These are phyloP conservation scores for Phoenicopterus ruber DNA, from an alignment of 2,113 vertebrate species.

Conservation along the genomic window DNA sequence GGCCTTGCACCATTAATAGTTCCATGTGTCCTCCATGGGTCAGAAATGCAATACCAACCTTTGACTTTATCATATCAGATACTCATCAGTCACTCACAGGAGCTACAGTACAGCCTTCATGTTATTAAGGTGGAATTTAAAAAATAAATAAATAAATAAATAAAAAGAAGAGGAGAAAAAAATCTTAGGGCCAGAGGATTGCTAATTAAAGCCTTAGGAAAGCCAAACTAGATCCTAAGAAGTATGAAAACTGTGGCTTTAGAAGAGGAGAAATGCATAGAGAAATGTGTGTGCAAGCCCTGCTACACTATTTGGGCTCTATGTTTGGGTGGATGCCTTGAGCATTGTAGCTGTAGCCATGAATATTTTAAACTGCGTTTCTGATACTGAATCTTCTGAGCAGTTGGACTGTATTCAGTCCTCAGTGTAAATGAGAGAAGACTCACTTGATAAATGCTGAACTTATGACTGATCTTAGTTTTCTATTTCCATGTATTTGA, in stretches of 20 bases:
- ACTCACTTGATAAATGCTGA: not conserved
- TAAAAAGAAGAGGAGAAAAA: too few species aligned
- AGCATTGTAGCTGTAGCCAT: not conserved
- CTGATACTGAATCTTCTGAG: not conserved
- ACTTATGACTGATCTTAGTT: not conserved
- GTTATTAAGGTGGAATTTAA: not conserved
- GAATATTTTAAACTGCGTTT: not conserved
- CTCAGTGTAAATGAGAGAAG: not conserved
- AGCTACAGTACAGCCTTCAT: not conserved
- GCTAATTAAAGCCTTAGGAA: not conserved
- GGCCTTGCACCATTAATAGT: not conserved
- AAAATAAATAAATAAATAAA: fast-evolving
- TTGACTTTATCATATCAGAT: not conserved
- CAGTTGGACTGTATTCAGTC: not conserved
- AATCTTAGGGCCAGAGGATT: not conserved
- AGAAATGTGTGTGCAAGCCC: not conserved
- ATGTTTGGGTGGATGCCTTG: fast-evolving
- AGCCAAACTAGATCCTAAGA: not conserved
- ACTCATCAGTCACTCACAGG: not conserved
- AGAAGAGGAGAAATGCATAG: not conserved
- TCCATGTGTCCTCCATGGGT: not conserved
- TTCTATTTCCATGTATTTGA: not conserved
- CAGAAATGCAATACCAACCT: not conserved
- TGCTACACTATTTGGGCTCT: not conserved
- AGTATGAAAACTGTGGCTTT: not conserved